Conservation (phyloP, 2,888 invertebrate species). For the Acronicta leporina region DNA sequence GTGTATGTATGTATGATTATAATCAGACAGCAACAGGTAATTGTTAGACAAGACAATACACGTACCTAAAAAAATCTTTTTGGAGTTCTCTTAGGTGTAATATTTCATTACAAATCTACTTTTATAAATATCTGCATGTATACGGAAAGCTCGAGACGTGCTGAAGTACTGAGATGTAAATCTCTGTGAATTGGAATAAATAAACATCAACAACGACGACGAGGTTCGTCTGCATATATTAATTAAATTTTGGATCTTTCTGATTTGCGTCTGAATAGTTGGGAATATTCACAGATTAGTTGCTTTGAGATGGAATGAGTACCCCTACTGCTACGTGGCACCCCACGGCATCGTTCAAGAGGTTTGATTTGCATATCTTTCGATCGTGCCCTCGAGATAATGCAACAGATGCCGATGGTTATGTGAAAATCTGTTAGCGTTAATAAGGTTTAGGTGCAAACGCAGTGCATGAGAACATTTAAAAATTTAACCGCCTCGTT, state of each 20-base stretch:
- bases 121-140: no score
- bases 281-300: conserved; percentile 54
- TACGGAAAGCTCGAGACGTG: not conserved
- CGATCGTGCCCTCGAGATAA: conserved; percentile 29
- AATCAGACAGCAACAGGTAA: no score
- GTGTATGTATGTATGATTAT: no score
- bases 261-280: conserved; percentile 52
- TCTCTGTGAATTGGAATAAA: conserved; percentile 19
- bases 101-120: no score
- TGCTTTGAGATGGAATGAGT: conserved; percentile 22
- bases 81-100: no score
- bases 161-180: conserved; percentile 10
- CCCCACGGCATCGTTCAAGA: conserved; percentile 23
- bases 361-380: conserved; percentile 59
- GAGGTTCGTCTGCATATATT: conserved; percentile 31
- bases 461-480: conserved; percentile 16
- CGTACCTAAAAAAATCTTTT: no score
- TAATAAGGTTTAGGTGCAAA: conserved; percentile 34
- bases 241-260: conserved; percentile 49
- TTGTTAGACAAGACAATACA: no score
- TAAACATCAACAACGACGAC: conserved; percentile 13
- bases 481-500: no score
- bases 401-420: conserved; percentile 22
- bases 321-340: no score
- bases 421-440: conserved; percentile 29